Conservation (phyloP, 23 tunicate species). For the Oikopleura vanhoeffeni region DNA sequence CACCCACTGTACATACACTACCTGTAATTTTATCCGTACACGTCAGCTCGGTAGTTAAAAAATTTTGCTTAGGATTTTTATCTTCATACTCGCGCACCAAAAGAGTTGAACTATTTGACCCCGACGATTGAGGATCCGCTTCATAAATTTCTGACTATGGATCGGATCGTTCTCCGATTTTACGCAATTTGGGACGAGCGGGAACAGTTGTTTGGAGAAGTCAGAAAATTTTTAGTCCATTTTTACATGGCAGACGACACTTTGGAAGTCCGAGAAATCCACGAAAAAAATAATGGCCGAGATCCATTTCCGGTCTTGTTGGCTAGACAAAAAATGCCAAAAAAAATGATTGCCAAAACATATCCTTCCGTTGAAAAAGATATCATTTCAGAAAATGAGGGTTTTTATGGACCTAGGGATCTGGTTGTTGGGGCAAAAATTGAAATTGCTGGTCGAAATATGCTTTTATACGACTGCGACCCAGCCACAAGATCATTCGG, state of each 20-base stretch:
- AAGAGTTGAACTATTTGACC: conserved; percentile 39
- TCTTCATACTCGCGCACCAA: conserved; percentile 36
- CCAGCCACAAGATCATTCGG: too few species aligned
- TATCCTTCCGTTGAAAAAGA: too few species aligned
- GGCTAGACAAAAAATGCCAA: conserved; percentile 62
- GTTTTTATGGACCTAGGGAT: too few species aligned
- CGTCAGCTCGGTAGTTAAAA: too few species aligned
- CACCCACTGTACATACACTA: too few species aligned
- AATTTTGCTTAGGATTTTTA: conserved; percentile 79
- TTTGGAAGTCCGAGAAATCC: conserved; percentile 76
- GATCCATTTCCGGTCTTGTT: conserved; percentile 93
- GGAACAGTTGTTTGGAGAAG: conserved; percentile 85
- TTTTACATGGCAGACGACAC: conserved; percentile 95
- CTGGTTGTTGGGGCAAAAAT: too few species aligned
- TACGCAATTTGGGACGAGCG: conserved; percentile 96
- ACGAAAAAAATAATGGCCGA: conserved; percentile 78
- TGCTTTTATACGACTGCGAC: too few species aligned
- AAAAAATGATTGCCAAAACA: conserved; percentile 20
- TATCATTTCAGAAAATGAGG: too few species aligned
- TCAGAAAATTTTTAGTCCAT: conserved; percentile 71
- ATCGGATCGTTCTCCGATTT: conserved; percentile 85
- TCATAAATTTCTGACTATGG: conserved; percentile 49
- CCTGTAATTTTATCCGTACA: too few species aligned
- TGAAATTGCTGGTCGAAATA: too few species aligned
- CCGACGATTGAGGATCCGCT: conserved; percentile 57